A percentile compares a stretch with the other conserved stretches of the same genome.
Evolutionary conservation across 2,797 vertebrate genomes (phyloP).

Genomic region (Pseudochaenichthys georgianus): DNA sequence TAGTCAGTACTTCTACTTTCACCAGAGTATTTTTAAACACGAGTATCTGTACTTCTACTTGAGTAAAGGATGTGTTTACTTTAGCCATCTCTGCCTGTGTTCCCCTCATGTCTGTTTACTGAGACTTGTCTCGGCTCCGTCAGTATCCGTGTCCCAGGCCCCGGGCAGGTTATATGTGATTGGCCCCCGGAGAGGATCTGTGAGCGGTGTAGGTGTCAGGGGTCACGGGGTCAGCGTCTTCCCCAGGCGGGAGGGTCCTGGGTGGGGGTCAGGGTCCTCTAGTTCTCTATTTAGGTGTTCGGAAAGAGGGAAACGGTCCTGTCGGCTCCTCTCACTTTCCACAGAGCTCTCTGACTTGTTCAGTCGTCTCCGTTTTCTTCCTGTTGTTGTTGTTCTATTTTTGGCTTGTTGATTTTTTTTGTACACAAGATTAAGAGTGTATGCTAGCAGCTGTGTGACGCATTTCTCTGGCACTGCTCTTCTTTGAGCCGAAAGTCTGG

Average conservation of each 20-base stretch:
- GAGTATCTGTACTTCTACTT: no score
- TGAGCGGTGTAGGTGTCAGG: constrained; percentile 70
- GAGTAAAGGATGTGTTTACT: no score
- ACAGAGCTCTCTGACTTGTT: constrained; percentile 14
- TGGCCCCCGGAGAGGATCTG: constrained; percentile 66
- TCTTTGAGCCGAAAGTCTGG: background rate
- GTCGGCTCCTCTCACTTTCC: constrained; percentile 57
- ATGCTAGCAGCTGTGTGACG: background rate
- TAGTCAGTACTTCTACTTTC: no score
- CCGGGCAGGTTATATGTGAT: constrained; percentile 50
- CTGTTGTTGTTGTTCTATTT: constrained; percentile 35
- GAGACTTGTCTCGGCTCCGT: constrained; percentile 50
- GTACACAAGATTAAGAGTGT: constrained; percentile 4
- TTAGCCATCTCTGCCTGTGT: background rate
- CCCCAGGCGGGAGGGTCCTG: constrained; percentile 43
- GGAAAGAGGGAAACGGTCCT: constrained; percentile 29
- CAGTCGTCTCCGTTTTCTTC: background rate
- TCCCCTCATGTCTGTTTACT: constrained; percentile 51
- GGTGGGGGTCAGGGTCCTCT: constrained; percentile 44
- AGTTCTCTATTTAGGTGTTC: constrained; percentile 57
- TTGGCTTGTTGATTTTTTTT: constrained; percentile 22
- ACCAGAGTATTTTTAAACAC: no score
- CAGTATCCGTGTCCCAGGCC: constrained; percentile 61
- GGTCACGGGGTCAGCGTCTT: constrained; percentile 71
- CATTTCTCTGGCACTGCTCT: no score